A percentile compares a stretch with the other conserved stretches of the same genome.
Conservation (phyloP, 2,797 vertebrate genomes). For the Pelochelys cantorii region DNA sequence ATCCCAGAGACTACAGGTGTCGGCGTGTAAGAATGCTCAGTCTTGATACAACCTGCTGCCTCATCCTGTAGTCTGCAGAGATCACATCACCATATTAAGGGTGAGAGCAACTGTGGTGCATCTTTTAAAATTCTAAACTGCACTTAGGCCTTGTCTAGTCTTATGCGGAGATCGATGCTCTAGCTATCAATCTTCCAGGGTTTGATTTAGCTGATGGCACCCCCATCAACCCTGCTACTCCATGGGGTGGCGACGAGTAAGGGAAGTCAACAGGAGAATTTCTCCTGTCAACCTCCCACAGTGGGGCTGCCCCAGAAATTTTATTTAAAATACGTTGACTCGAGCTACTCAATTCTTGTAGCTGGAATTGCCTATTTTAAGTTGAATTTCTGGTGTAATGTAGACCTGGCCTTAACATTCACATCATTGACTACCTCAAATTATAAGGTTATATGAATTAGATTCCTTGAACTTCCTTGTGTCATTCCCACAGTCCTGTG, state of each 20-base stretch:
- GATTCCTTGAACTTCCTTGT: neutral
- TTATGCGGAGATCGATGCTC: no score
- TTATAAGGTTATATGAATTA: neutral
- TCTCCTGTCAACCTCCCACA: no score
- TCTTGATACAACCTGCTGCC: neutral
- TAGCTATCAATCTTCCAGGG: no score
- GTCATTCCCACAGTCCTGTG: neutral
- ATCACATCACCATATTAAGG: neutral
- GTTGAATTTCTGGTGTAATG: no score
- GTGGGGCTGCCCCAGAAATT: no score
- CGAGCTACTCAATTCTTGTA: no score
- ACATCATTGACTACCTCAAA: neutral
- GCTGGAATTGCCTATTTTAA: no score
- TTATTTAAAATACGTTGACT: no score
- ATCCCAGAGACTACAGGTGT: slow-evolving; percentile 15
- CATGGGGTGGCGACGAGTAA: no score
- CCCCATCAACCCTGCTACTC: no score
- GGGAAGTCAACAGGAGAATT: no score
- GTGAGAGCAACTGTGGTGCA: neutral
- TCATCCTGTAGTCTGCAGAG: neutral
- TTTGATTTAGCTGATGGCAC: no score
- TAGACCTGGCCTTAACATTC: neutral
- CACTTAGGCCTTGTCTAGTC: neutral
- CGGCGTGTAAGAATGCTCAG: slow-evolving; percentile 23
- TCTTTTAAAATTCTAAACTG: neutral